These are phyloP conservation scores for Nerophis lumbriciformis DNA, from an alignment of 2,113 vertebrate genomes.

Conservation along the genomic window DNA sequence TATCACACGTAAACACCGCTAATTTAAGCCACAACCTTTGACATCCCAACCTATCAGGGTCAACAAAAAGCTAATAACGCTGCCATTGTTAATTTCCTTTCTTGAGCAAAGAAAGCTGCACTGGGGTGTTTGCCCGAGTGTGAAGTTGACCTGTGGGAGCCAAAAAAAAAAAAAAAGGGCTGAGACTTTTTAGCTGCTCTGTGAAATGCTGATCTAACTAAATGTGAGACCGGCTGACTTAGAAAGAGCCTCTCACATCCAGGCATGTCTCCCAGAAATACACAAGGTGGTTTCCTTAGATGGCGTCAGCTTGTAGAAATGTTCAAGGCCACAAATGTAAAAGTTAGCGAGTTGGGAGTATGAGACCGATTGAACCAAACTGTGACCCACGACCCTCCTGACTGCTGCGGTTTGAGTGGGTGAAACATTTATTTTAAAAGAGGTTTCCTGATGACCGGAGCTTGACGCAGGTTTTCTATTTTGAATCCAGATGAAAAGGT, in stretches of 20 bases:
- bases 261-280: slow-evolving; percentile 41
- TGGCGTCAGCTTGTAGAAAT: slow-evolving; percentile 65
- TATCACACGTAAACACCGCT: slow-evolving; percentile 16
- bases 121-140: slow-evolving; percentile 18
- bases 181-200: slow-evolving; percentile 21
- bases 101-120: slow-evolving; percentile 9
- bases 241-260: slow-evolving; percentile 12
- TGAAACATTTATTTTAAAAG: slow-evolving; percentile 45
- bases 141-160: slow-evolving; percentile 10
- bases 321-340: slow-evolving; percentile 34
- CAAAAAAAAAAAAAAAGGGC: slow-evolving; percentile 1
- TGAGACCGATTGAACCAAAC: slow-evolving; percentile 38
- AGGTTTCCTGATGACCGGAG: slow-evolving; percentile 37
- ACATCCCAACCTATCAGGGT: slow-evolving; percentile 26
- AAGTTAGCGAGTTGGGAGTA: slow-evolving; percentile 3
- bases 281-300: slow-evolving; percentile 54
- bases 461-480: slow-evolving; percentile 57
- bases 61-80: slow-evolving; percentile 24
- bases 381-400: slow-evolving; percentile 39
- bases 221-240: slow-evolving; percentile 26
- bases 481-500: background rate
- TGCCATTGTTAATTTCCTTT: slow-evolving; percentile 27
- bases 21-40: slow-evolving; percentile 42
- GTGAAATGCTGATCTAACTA: slow-evolving; percentile 36
- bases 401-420: slow-evolving; percentile 33